Evolutionary conservation across 2,113 vertebrate species (phyloP), one percentile per base, ranked within the genome.

Genomic region (Psettodes erumei): DNA sequence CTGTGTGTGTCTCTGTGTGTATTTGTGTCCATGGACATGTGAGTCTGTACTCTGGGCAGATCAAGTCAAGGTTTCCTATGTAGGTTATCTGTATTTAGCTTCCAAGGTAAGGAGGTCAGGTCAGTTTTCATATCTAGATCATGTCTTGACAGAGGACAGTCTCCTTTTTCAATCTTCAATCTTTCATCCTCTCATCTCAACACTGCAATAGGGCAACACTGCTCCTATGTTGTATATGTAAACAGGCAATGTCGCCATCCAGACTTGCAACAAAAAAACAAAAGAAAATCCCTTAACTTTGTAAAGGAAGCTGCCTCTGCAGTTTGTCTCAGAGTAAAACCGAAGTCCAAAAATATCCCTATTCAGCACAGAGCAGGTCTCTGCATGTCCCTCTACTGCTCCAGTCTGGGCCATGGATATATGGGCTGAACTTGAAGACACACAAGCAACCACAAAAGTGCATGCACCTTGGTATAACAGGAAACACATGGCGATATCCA

Each of bases 271-370:
- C 21, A 32, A 40, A 60, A 45, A 45, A 13, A 32, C 16, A 33
- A 8, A 63, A 71, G 83, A 81, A 62, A 53, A 71, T 64, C 0
- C 56, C 58, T 65, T 51, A 25, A 33, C 73, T 79, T 84, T 58
- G 19, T 61, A 75, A 71, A 79, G 69, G 70, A 85, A 81, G 76
- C 81, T 66, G 13, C 55, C 68, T 54, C 8, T 40, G 62, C 25
- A 59, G 75, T 25, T 59, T 37, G 47, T 71, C 53, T 67, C 15
- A n/a, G 67, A 66, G 73, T 47, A 71, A 91, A 66, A 75, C 50
- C 80, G 65, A 63, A 75, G 64, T 79, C 85, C 77, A 79, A 84
- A 90, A 90, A 92, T 90, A 89, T 78, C 72, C 38, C 30, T 0
- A 60, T 38, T 71, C 47, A 75, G 66, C 66, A 45, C 27, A 3